Percentiles rank a stretch among this genome's conserved stretches.
phyloP scores from a whole-genome alignment of 1,140 invertebrate species.

The Philopotamus ludificatus region DNA sequence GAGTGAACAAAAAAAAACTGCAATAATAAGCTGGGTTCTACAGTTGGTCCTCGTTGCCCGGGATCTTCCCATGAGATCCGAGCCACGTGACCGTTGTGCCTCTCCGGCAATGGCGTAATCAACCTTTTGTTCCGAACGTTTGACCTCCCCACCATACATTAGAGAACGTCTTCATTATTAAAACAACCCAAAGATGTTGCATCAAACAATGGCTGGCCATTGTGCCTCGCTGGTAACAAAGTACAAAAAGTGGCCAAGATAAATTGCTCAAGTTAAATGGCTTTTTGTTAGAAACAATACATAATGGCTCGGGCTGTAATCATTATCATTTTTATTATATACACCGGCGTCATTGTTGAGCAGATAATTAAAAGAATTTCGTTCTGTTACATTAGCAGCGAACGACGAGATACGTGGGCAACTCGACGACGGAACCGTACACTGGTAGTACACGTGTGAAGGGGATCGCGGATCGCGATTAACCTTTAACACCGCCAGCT shows the following conservation, averaged over 20 bases:
- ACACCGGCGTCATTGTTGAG: constrained; percentile 20
- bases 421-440: too few relatives aligned
- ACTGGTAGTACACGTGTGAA: too few relatives aligned
- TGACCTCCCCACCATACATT: constrained; percentile 31
- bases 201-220: constrained; percentile 33
- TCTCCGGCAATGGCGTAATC: constrained; percentile 36
- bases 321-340: constrained; percentile 33
- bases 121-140: constrained; percentile 34
- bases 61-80: neutral
- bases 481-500: too few relatives aligned
- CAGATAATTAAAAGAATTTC: constrained; percentile 27
- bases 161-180: constrained; percentile 38
- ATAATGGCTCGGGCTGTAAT: constrained; percentile 35
- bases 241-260: constrained; percentile 38
- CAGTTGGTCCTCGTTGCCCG: neutral
- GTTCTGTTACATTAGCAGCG: constrained; percentile 31
- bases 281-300: constrained; percentile 41
- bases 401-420: too few relatives aligned
- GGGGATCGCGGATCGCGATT: too few relatives aligned
- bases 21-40: too few relatives aligned
- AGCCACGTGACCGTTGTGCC: neutral
- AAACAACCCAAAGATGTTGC: constrained; percentile 10
- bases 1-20: too few relatives aligned
- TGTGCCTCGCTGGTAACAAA: constrained; percentile 29
- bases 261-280: constrained; percentile 40